Conservation (phyloP, 2,888 invertebrate species). For the Perizoma flavofasciatum region DNA sequence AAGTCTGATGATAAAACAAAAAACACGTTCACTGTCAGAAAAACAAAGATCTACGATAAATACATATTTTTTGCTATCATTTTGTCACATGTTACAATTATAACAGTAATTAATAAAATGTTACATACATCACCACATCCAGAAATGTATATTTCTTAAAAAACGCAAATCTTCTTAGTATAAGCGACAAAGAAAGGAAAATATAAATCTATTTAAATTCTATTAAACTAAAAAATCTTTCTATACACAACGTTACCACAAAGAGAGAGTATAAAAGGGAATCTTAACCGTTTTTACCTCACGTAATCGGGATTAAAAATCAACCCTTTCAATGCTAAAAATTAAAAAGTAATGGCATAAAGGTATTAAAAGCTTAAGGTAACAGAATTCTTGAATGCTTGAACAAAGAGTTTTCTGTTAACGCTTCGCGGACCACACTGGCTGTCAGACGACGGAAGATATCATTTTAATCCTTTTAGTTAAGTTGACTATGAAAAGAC, state of each 20-base stretch:
- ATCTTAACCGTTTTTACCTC: slow-evolving; percentile 61
- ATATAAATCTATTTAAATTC: slow-evolving; percentile 44
- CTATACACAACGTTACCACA: slow-evolving; percentile 58
- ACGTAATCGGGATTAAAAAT: slow-evolving; percentile 74
- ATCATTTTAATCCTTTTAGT: slow-evolving; percentile 84
- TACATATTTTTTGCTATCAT: not conserved
- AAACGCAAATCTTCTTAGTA: slow-evolving; percentile 13
- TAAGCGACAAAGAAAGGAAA: slow-evolving; percentile 13
- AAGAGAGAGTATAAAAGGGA: slow-evolving; percentile 65
- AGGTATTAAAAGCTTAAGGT: slow-evolving; percentile 82
- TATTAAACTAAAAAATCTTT: slow-evolving; percentile 45
- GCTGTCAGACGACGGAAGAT: slow-evolving; percentile 80
- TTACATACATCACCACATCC: too few species aligned
- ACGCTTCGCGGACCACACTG: slow-evolving; percentile 80
- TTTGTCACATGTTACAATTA: too few species aligned
- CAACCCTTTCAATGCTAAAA: slow-evolving; percentile 80
- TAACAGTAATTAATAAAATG: too few species aligned
- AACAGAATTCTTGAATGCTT: slow-evolving; percentile 69
- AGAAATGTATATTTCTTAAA: not conserved
- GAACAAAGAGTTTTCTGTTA: slow-evolving; percentile 77
- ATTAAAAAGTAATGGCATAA: slow-evolving; percentile 81
- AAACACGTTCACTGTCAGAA: not conserved
- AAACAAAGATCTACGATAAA: not conserved
- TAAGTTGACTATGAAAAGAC: slow-evolving; percentile 83
- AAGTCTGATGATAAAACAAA: slow-evolving; percentile 14